phyloP scores from a whole-genome alignment of 2,888 invertebrate genomes.

The Drosophila testacea region DNA sequence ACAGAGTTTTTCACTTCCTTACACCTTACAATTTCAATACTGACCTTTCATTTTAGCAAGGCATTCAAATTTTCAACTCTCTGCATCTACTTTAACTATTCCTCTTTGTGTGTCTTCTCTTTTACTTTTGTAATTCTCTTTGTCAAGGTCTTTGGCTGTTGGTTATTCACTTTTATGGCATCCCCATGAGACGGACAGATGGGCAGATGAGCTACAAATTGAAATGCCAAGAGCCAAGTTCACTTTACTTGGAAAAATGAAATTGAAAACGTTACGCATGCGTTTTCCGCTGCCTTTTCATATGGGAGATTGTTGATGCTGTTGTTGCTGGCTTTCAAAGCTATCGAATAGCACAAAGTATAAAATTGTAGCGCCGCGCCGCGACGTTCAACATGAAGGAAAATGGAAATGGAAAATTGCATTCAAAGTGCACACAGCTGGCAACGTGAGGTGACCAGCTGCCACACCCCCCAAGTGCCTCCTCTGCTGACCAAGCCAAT shows the following conservation, averaged over 20 bases:
- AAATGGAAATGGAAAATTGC: slow-evolving; percentile 62
- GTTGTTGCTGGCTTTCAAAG: slow-evolving; percentile 52
- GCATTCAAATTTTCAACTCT: neutral
- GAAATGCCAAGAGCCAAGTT: slow-evolving; percentile 19
- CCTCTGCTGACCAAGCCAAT: neutral
- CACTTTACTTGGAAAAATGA: slow-evolving; percentile 54
- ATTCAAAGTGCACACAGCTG: slow-evolving; percentile 53
- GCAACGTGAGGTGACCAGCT: slow-evolving; percentile 69
- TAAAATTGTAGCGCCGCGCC: slow-evolving; percentile 27
- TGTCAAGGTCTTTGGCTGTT: slow-evolving; percentile 62
- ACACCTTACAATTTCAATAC: slow-evolving; percentile 13
- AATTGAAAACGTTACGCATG: slow-evolving; percentile 80
- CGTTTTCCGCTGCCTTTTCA: slow-evolving; percentile 54
- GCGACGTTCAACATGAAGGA: slow-evolving; percentile 15
- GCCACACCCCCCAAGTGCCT: neutral
- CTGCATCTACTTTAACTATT: slow-evolving; percentile 1
- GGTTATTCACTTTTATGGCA: slow-evolving; percentile 64
- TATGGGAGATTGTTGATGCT: slow-evolving; percentile 11
- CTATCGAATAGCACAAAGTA: slow-evolving; percentile 69
- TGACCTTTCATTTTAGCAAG: slow-evolving; percentile 29
- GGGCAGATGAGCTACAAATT: slow-evolving; percentile 19
- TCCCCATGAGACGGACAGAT: slow-evolving; percentile 22
- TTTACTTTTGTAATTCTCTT: slow-evolving; percentile 20
- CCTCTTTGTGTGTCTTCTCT: neutral
- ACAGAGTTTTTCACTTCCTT: neutral